Percentiles rank a stretch among this genome's conserved stretches.
phyloP scores from a whole-genome alignment of 2,888 invertebrate species.

The Ichneumoninae sp. region DNA sequence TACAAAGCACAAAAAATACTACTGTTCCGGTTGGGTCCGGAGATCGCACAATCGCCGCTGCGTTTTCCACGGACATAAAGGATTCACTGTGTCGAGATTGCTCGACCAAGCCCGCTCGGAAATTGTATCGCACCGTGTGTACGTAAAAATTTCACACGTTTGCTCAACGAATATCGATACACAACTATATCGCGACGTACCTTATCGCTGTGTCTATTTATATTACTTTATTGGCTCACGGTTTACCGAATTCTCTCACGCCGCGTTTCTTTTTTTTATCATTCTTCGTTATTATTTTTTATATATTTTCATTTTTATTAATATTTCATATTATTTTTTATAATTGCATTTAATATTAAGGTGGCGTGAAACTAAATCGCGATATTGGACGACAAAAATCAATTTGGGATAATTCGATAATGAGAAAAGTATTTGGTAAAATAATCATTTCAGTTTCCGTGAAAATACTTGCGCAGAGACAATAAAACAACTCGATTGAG shows the following conservation, averaged over 20 bases:
- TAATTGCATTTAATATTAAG: too few species aligned
- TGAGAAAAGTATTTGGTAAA: too few species aligned
- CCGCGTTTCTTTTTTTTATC: background rate
- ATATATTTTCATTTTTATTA: too few species aligned
- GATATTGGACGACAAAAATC: too few species aligned
- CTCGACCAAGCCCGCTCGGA: background rate
- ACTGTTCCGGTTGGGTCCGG: conserved; percentile 60
- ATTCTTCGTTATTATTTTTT: background rate
- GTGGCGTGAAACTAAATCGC: too few species aligned
- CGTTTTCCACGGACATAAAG: conserved; percentile 40
- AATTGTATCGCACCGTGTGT: background rate
- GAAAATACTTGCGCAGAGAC: too few species aligned
- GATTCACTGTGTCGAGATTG: conserved; percentile 55
- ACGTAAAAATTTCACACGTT: conserved; percentile 18
- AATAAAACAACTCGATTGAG: too few species aligned
- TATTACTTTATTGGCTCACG: conserved; percentile 38
- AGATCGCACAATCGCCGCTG: conserved; percentile 31
- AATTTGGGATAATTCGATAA: too few species aligned
- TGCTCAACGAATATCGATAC: conserved; percentile 35
- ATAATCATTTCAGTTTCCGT: too few species aligned
- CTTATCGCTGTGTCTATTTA: conserved; percentile 37
- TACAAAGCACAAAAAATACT: conserved; percentile 60
- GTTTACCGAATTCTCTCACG: conserved; percentile 39
- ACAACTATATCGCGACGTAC: conserved; percentile 2
- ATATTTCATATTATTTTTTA: too few species aligned